Conservation (phyloP, 2,797 vertebrate species). For the Amblyopsis hoosieri region DNA sequence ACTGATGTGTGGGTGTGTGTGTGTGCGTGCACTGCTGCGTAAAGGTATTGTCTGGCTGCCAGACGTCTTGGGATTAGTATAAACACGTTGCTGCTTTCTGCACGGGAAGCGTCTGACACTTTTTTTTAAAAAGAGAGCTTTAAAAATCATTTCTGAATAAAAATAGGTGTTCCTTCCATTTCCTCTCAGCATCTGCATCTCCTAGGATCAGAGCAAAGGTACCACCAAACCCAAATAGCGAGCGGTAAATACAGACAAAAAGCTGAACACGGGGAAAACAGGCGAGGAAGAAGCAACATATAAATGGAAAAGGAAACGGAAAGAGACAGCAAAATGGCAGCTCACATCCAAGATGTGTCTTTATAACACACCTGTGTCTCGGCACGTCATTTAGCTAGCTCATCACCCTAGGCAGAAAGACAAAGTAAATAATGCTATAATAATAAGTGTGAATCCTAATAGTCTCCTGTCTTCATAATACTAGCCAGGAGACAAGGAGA, state of each 20-base stretch:
- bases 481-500: background rate
- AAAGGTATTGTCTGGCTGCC: conserved; percentile 12
- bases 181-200: conserved; percentile 44
- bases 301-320: conserved; percentile 32
- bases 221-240: conserved; percentile 53
- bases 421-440: background rate
- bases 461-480: background rate
- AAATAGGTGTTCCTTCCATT: conserved; percentile 42
- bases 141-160: conserved; percentile 57
- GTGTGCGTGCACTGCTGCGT: background rate
- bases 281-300: conserved; percentile 45
- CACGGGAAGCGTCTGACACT: conserved; percentile 52
- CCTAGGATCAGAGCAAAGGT: conserved; percentile 49
- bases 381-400: conserved; percentile 18
- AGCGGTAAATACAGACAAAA: conserved; percentile 48
- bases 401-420: conserved; percentile 5
- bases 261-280: conserved; percentile 39
- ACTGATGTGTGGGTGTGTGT: conserved; percentile 6
- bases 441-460: conserved; percentile 1
- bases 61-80: conserved; percentile 34
- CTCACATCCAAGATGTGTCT: conserved; percentile 14
- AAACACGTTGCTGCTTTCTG: conserved; percentile 31
- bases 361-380: conserved; percentile 5
- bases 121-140: conserved; percentile 46
- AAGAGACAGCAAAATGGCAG: conserved; percentile 31